Conservation (phyloP, 2,888 invertebrate species). For the Drosophila phalerata region DNA sequence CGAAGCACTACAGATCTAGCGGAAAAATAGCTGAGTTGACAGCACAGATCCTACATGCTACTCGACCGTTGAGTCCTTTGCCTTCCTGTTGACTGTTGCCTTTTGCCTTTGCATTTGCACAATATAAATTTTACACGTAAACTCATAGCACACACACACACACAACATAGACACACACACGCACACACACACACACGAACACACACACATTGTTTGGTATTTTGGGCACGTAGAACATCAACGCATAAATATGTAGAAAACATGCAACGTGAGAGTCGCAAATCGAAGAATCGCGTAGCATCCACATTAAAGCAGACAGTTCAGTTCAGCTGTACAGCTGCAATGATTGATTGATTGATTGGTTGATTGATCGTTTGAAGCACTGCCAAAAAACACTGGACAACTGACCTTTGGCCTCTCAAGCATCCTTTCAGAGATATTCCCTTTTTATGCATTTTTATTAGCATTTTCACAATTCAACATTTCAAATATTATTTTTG, state of each 20-base stretch:
- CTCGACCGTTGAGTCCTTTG: conserved; percentile 14
- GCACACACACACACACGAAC: conserved; percentile 11
- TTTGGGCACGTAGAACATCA: conserved; percentile 81
- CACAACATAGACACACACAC: conserved; percentile 20
- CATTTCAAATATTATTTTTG: background rate
- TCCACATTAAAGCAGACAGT: conserved; percentile 54
- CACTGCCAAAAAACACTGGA: background rate
- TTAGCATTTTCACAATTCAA: conserved; percentile 1
- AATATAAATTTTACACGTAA: conserved; percentile 72
- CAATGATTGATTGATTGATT: conserved; percentile 38
- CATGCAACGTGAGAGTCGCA: conserved; percentile 49
- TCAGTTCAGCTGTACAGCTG: conserved; percentile 26
- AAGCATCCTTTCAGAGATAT: conserved; percentile 7
- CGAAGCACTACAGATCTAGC: too few relatives aligned
- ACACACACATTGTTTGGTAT: conserved; percentile 54
- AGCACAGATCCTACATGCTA: background rate
- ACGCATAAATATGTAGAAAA: conserved; percentile 75
- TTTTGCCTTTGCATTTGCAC: conserved; percentile 63
- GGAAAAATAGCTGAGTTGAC: too few relatives aligned
- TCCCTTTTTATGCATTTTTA: conserved; percentile 2
- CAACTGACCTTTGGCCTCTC: background rate
- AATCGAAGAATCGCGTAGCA: conserved; percentile 40
- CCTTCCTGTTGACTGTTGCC: conserved; percentile 39
- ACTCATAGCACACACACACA: conserved; percentile 30
- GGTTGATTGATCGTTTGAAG: conserved; percentile 24